Percentiles rank a stretch among this genome's conserved stretches.
These are phyloP conservation scores for Chelonus formosanus DNA, from an alignment of 2,888 invertebrate genomes.

Conservation along the genomic window DNA sequence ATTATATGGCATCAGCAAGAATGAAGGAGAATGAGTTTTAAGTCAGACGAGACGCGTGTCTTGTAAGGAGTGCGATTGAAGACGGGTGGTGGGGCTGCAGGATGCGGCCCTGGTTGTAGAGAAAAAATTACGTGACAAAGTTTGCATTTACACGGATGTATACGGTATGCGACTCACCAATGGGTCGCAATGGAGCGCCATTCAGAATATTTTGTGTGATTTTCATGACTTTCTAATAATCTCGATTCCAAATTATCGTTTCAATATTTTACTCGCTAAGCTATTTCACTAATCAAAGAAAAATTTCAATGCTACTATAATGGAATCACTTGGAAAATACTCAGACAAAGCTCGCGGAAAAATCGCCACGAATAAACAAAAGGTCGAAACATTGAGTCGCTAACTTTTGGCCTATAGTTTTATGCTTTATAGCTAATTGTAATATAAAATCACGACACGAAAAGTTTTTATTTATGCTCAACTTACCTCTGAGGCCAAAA, in stretches of 20 bases:
- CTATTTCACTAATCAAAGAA: constrained; percentile 44
- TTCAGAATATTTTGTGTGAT: constrained; percentile 53
- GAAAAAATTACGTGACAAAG: constrained; percentile 36
- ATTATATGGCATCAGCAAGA: constrained; percentile 4
- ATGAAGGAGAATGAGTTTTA: constrained; percentile 29
- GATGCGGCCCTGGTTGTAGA: constrained; percentile 52
- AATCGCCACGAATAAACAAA: constrained; percentile 63
- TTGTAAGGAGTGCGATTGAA: constrained; percentile 21
- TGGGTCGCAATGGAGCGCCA: constrained; percentile 22
- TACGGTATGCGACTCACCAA: constrained; percentile 44
- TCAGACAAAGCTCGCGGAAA: constrained; percentile 50
- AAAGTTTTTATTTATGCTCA: constrained; percentile 30
- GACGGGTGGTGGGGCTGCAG: constrained; percentile 49
- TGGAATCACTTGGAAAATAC: constrained; percentile 45
- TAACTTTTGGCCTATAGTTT: constrained; percentile 28
- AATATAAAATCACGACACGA: constrained; percentile 14
- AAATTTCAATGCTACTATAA: constrained; percentile 42
- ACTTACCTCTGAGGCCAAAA: constrained; percentile 60
- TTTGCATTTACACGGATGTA: constrained; percentile 50
- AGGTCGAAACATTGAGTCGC: constrained; percentile 49
- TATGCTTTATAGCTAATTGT: background rate
- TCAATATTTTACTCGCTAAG: constrained; percentile 35
- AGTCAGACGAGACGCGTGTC: constrained; percentile 33
- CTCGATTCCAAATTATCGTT: constrained; percentile 42
- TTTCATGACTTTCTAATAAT: constrained; percentile 42